Evolutionary conservation across 2,113 vertebrate species (phyloP).

Genomic region (Dissostichus mawsoni): DNA sequence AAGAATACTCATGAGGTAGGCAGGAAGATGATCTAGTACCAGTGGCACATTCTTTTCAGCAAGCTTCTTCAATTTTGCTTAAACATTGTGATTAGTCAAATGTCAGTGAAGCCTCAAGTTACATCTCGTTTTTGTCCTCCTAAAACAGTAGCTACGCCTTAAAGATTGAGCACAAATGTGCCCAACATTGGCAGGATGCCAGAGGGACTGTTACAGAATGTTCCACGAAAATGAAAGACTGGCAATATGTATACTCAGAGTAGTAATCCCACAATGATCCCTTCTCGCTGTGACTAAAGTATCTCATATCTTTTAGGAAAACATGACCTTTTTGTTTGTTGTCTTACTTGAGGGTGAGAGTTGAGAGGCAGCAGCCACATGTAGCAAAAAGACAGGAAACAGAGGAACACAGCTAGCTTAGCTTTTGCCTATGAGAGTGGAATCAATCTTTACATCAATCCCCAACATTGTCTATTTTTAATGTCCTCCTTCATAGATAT

Average conservation of each 20-base stretch:
- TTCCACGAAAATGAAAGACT: conserved; percentile 26
- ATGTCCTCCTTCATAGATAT: too few species aligned
- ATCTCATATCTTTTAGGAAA: conserved; percentile 2
- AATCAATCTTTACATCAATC: neutral
- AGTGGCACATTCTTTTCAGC: neutral
- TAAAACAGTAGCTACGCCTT: conserved; percentile 39
- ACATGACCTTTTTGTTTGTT: neutral
- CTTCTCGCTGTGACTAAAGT: neutral
- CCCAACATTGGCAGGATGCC: conserved; percentile 22
- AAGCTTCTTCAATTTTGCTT: neutral
- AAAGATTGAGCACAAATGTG: conserved; percentile 26
- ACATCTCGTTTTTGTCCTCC: conserved; percentile 39
- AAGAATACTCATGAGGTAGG: conserved; percentile 14
- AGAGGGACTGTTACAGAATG: conserved; percentile 25
- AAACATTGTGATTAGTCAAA: conserved; percentile 43
- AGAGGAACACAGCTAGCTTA: neutral
- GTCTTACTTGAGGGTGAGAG: neutral
- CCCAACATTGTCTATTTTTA: neutral
- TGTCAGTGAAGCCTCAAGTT: conserved; percentile 37
- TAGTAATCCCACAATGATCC: neutral
- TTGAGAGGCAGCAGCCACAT: neutral
- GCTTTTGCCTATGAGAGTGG: neutral
- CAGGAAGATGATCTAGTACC: conserved; percentile 21
- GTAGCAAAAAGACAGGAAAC: neutral
- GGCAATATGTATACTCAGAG: neutral